Conservation (phyloP, 2,888 invertebrate genomes). For the Tillus elongatus region DNA sequence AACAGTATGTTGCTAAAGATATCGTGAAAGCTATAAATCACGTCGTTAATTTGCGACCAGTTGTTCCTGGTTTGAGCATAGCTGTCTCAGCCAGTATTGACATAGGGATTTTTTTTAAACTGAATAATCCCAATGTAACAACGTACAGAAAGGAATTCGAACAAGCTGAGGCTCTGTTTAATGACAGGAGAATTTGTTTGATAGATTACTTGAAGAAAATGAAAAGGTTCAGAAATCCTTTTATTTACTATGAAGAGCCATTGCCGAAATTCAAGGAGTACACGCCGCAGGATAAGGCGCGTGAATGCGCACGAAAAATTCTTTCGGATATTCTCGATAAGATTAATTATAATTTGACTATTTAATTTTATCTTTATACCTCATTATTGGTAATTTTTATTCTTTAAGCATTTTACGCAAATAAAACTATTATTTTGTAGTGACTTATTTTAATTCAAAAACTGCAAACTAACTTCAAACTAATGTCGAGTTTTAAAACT, state of each 20-base stretch:
- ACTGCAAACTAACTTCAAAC: too few species aligned
- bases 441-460: too few species aligned
- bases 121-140: conserved; percentile 40
- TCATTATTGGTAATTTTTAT: not conserved
- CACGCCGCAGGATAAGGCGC: too few species aligned
- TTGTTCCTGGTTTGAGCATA: conserved; percentile 50
- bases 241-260: conserved; percentile 41
- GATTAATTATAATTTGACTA: conserved; percentile 1
- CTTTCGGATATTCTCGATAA: not conserved
- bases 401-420: not conserved
- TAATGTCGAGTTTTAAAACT: too few species aligned
- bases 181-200: conserved; percentile 28
- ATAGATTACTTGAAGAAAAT: conserved; percentile 36
- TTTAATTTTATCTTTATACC: not conserved
- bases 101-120: conserved; percentile 51
- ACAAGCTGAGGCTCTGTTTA: conserved; percentile 39
- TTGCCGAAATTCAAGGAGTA: too few species aligned
- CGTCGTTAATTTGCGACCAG: conserved; percentile 47
- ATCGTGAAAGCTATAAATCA: conserved; percentile 48
- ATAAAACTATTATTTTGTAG: too few species aligned
- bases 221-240: conserved; percentile 50
- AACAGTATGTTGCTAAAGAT: conserved; percentile 49
- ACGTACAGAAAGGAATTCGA: too few species aligned
- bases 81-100: conserved; percentile 47
- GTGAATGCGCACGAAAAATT: too few species aligned